Base-by-base conservation (phyloP, 2,888 invertebrate genomes). In the Beris chalybata region DNA sequence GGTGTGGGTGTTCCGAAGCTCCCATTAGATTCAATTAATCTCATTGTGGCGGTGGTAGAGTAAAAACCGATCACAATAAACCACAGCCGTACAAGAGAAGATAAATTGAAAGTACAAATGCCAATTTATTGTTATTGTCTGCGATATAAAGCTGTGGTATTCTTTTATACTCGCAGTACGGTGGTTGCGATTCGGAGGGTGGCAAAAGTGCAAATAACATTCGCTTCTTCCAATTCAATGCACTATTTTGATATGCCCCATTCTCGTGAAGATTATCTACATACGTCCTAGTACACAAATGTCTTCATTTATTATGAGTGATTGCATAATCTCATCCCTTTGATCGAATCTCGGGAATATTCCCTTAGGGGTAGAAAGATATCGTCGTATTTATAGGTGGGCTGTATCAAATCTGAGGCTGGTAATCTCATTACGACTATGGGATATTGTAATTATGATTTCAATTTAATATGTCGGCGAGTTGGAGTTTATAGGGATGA, bases 91-190 rank as follows among this genome's bases (percentile, higher is more conserved):
- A 65, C 57, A 55, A 66, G 64, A 48, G 64, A 69, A 59, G 68
- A 69, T 66, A 69, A 69, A 66, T 66, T 66, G 68, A 65, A 59
- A 66, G 55, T 58, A 68, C 68, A 68, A 69, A 69, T 66, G 68
- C 66, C 66, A 69, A 69, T 69, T 69, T 69, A 69, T 66, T 63
- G 68, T 64, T 64, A 66, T 68, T 68, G 68, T 66, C 44, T 66
- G 66, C 15, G 5, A 50, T 30, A 50, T 22, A 61, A 61, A 50
- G 61, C 29, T 61, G 52, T 22, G 52, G 61, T 52, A 38, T 50
- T 61, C 61, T 61, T 61, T 52, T 52, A 31, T 47, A 50, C 38
- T 50, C 65, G 52, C 4, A 12, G 38, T 15, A 12, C 48, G 9
- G 31, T 4, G 44, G 52, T 44, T 47, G 38, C 15, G 13, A 30